A percentile compares a stretch with the other conserved stretches of the same genome.
Conservation (phyloP, 2,888 invertebrate species). For the Toxonevra muliebris region DNA sequence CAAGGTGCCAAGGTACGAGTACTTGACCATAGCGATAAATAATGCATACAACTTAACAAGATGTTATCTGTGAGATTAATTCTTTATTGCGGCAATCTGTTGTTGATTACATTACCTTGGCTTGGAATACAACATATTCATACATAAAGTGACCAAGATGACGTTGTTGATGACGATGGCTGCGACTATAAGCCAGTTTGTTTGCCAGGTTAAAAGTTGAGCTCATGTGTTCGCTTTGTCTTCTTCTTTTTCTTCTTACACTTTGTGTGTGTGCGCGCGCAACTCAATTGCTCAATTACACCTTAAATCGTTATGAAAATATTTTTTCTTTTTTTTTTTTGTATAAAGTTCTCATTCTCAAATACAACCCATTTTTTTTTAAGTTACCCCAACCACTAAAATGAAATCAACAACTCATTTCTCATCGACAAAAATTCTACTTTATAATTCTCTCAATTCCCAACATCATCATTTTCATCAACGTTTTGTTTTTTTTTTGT, state of each 20-base stretch:
- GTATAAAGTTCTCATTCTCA: too few species aligned
- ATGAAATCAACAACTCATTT: conserved; percentile 32
- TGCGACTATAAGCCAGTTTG: too few species aligned
- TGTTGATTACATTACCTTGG: conserved; percentile 20
- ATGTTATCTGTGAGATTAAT: conserved; percentile 45
- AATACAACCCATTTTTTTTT: too few species aligned
- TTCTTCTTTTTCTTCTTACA: too few species aligned
- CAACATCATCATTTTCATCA: conserved; percentile 10
- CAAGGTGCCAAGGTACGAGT: neutral
- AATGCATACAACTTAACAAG: conserved; percentile 48
- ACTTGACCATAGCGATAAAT: conserved; percentile 30
- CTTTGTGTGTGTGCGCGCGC: too few species aligned
- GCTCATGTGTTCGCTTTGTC: too few species aligned
- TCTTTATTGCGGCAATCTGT: conserved; percentile 35
- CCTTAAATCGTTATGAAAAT: conserved; percentile 27
- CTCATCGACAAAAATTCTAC: conserved; percentile 14
- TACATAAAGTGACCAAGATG: neutral
- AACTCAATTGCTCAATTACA: conserved; percentile 26
- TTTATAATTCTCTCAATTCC: neutral
- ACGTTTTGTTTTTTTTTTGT: conserved; percentile 1
- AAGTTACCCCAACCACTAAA: conserved; percentile 5
- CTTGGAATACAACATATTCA: neutral
- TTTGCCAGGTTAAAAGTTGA: too few species aligned
- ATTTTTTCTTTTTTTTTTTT: neutral
- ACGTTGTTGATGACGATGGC: too few species aligned